These are phyloP conservation scores for Aphidoletes aphidimyza DNA, from an alignment of 2,888 invertebrate genomes.

Conservation along the genomic window DNA sequence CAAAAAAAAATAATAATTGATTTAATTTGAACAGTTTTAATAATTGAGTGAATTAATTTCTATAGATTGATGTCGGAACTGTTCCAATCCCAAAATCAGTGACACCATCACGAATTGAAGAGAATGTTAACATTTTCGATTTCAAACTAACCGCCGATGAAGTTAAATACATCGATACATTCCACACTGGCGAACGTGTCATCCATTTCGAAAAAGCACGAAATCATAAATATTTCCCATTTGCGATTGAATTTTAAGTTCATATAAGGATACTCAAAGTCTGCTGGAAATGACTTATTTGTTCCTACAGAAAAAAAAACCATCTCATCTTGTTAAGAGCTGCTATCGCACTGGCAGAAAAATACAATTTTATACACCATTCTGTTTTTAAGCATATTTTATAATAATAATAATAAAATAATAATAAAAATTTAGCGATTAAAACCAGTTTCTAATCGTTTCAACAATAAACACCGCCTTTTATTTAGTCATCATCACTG, in stretches of 20 bases:
- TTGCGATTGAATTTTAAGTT: conserved; percentile 69
- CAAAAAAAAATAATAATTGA: neutral
- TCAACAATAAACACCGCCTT: no score
- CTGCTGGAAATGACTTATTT: no score
- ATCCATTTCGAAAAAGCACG: conserved; percentile 71
- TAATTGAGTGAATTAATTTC: conserved; percentile 67
- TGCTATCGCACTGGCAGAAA: no score
- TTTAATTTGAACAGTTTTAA: conserved; percentile 54
- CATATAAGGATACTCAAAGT: no score
- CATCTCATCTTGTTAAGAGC: no score
- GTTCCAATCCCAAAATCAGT: conserved; percentile 69
- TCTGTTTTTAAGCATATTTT: no score
- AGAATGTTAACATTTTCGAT: conserved; percentile 68
- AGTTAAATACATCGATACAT: conserved; percentile 69
- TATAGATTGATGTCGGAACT: conserved; percentile 68
- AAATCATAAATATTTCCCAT: conserved; percentile 70
- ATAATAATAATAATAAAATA: no score
- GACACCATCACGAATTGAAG: conserved; percentile 65
- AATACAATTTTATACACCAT: no score
- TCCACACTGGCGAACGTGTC: conserved; percentile 74
- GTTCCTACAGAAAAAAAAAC: no score
- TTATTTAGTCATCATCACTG: no score
- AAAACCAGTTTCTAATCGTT: no score
- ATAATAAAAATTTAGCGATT: no score
- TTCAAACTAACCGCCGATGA: conserved; percentile 68